Evolutionary conservation across 2,797 vertebrate species (phyloP).

Genomic region (Eulemur albifrons): DNA sequence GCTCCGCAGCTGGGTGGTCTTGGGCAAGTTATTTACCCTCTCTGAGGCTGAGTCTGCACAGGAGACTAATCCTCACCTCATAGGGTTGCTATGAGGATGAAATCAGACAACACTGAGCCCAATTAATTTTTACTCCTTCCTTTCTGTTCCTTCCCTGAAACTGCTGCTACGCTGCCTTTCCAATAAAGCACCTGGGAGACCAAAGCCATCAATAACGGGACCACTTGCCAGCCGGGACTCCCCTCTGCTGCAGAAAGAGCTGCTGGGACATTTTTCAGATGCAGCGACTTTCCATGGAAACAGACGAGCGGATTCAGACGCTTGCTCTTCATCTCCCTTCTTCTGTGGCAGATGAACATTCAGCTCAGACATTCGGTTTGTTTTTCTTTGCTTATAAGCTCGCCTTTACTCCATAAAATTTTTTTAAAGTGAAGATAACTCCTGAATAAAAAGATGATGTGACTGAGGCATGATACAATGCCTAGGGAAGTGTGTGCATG

Average conservation of each 20-base stretch:
- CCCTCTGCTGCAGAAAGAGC: background rate
- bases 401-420: background rate
- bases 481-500: background rate
- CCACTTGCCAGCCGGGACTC: background rate
- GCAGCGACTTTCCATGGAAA: conserved; percentile 42
- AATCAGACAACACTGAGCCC: background rate
- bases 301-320: background rate
- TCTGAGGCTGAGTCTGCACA: background rate
- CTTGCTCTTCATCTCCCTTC: background rate
- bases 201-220: background rate
- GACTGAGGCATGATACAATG: background rate
- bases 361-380: background rate
- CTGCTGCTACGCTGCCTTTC: conserved; percentile 29
- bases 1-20: background rate
- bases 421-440: background rate
- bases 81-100: background rate
- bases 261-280: background rate
- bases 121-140: background rate
- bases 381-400: background rate
- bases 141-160: background rate
- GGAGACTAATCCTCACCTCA: background rate
- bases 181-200: conserved; percentile 19
- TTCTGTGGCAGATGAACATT: background rate
- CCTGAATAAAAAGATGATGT: background rate
- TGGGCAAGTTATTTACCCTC: background rate